Evolutionary conservation across 2,797 vertebrate species (phyloP).

Genomic region (Rhynchonycteris naso): DNA sequence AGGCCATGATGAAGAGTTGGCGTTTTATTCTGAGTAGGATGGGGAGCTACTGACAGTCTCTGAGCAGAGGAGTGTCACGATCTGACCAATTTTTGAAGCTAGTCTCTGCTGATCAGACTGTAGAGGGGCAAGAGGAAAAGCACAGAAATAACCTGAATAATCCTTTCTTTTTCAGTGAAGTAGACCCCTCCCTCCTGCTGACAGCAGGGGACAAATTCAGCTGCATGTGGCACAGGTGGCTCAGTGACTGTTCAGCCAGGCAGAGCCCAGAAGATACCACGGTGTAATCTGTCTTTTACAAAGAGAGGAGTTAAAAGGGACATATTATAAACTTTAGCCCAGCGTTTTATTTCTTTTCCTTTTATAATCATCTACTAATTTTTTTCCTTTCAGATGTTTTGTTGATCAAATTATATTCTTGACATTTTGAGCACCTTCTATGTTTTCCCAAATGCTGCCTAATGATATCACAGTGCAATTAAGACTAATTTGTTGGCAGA

Average conservation of each 20-base stretch:
- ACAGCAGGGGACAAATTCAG: constrained; percentile 41
- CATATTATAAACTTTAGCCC: constrained; percentile 33
- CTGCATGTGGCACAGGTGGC: background rate
- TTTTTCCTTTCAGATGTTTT: constrained; percentile 65
- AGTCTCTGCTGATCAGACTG: constrained; percentile 28
- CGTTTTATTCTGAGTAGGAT: background rate
- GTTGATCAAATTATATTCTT: constrained; percentile 74
- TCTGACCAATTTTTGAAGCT: background rate
- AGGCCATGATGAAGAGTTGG: background rate
- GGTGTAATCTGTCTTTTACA: constrained; percentile 37
- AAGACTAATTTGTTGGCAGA: constrained; percentile 76
- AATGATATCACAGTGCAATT: constrained; percentile 70
- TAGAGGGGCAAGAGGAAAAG: background rate
- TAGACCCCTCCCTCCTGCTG: background rate
- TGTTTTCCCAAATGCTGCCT: constrained; percentile 70
- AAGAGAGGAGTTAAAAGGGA: constrained; percentile 56
- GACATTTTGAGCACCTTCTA: constrained; percentile 69
- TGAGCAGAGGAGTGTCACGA: background rate
- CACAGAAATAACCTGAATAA: constrained; percentile 27
- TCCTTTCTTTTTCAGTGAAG: background rate
- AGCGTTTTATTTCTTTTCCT: background rate
- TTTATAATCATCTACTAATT: constrained; percentile 18
- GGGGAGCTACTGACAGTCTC: background rate
- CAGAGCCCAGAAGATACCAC: constrained; percentile 35
- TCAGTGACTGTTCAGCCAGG: background rate